Conservation (phyloP, 2,113 vertebrate genomes). For the Hippoglossus stenolepis region DNA sequence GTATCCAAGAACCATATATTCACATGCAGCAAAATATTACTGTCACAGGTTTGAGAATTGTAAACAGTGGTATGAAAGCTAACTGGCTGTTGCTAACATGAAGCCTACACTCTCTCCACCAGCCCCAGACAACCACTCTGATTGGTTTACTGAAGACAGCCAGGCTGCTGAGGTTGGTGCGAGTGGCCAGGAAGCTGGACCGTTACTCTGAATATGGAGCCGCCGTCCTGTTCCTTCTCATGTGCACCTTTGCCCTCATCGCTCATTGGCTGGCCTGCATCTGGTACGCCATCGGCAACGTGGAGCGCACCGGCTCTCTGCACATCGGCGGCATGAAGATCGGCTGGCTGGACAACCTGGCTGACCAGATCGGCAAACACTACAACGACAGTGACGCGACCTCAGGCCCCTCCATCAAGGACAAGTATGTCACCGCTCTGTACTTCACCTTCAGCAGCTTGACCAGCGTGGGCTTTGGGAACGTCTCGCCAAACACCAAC, state of each 20-base stretch:
- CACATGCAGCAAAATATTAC: too few relatives aligned
- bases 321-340: constrained; percentile 87
- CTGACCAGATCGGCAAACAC: constrained; percentile 93
- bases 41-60: background rate
- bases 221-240: constrained; percentile 92
- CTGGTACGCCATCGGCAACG: constrained; percentile 96
- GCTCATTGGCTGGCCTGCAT: constrained; percentile 97
- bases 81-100: background rate
- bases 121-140: constrained; percentile 87
- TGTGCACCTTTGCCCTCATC: constrained; percentile 96
- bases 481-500: constrained; percentile 98
- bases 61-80: background rate
- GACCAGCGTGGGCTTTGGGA: constrained; percentile 98
- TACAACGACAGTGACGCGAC: constrained; percentile 89
- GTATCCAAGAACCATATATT: too few relatives aligned
- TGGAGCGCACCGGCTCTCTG: constrained; percentile 90
- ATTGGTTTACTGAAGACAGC: constrained; percentile 96
- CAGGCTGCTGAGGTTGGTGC: constrained; percentile 90
- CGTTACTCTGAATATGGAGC: constrained; percentile 95
- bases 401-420: constrained; percentile 94
- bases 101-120: constrained; percentile 1
- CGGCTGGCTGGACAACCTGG: constrained; percentile 97
- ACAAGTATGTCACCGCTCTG: constrained; percentile 97
- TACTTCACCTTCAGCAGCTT: constrained; percentile 99
- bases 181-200: constrained; percentile 93